Base-by-base conservation (phyloP, 53 echinoderm and acorn worm species). In the Holothuria leucospilota region DNA sequence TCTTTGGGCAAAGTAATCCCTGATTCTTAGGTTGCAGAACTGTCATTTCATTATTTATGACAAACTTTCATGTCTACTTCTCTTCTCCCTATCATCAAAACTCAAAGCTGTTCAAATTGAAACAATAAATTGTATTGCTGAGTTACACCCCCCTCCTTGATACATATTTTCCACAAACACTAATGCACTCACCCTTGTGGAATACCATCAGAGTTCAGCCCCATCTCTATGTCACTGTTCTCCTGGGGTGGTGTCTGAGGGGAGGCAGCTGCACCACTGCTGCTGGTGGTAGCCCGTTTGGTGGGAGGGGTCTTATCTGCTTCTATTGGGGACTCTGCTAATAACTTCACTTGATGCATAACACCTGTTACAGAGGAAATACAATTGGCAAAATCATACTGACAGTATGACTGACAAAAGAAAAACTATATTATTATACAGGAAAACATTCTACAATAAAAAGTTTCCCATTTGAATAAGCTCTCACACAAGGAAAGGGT, bases 311-410 rank as follows among this genome's bases (percentile, higher is more conserved):
- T 94, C 53, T 90, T 90, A 85, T 96, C 96, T 1, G 92, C 88
- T 63, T 91, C 90, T 14, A 96, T 87, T 69, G 90, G 89, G 7
- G 94, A 86, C 89, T 99, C 99, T 39, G 95, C 92, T 2, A 99
- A 84, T 51, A 93, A 86, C 87, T 99, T 99, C 69, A 99, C 95
- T 82, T 95, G 95, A 71, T 99, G 99, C 99, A 99, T 99, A 26
- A 99, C 99, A 88, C 99, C 99, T 99, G 78, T 27, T 46, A 46
- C 11, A 46, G 46, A 18, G 18, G 56, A 59, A 2, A 67, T 18
- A 67, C 9, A 24, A 14, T 15, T 28, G 26, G 30, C 10, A 28
- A 52, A 8, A 66, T 10, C 67, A 66, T 66, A 30, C 11, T 28
- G 68, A 29, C 27, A 64, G 15, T 29, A 27, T 29, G 1, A 67